These are phyloP conservation scores for Bagarius yarrelli DNA, from an alignment of 2,113 vertebrate species.

Conservation along the genomic window DNA sequence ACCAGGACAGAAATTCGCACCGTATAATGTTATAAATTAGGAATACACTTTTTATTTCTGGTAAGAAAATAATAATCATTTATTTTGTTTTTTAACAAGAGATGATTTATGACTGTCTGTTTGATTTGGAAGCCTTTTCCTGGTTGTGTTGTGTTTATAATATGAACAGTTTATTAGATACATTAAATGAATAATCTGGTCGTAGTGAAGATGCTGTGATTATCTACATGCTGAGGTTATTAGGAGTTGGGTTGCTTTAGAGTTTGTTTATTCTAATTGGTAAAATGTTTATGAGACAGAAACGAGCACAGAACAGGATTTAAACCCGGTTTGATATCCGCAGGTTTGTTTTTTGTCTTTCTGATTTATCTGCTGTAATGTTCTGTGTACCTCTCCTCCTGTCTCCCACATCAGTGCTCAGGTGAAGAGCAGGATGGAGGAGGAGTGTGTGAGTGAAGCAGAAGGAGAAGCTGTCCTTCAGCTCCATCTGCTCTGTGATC, in stretches of 20 bases:
- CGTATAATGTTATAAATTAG: too few species aligned
- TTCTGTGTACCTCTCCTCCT: not conserved
- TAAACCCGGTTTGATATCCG: too few species aligned
- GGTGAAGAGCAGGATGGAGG: not conserved
- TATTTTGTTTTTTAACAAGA: too few species aligned
- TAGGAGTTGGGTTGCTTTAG: not conserved
- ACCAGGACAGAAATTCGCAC: too few species aligned
- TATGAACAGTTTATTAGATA: not conserved
- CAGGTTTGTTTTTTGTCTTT: not conserved
- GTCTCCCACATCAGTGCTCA: too few species aligned
- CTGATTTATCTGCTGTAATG: not conserved
- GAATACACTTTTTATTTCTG: not conserved
- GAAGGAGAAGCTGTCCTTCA: constrained; percentile 20
- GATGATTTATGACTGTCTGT: not conserved
- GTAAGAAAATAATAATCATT: not conserved
- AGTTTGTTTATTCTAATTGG: not conserved
- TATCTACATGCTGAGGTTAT: not conserved
- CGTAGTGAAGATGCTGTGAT: not conserved
- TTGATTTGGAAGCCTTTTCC: not conserved
- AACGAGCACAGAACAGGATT: too few species aligned
- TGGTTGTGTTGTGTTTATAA: not conserved
- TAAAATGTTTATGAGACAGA: not conserved
- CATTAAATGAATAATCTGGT: too few species aligned
- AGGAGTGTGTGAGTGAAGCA: constrained; percentile 2
- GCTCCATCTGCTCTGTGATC: constrained; percentile 12